phyloP scores from a whole-genome alignment of 2,113 vertebrate species.

The Arenaria interpres region DNA sequence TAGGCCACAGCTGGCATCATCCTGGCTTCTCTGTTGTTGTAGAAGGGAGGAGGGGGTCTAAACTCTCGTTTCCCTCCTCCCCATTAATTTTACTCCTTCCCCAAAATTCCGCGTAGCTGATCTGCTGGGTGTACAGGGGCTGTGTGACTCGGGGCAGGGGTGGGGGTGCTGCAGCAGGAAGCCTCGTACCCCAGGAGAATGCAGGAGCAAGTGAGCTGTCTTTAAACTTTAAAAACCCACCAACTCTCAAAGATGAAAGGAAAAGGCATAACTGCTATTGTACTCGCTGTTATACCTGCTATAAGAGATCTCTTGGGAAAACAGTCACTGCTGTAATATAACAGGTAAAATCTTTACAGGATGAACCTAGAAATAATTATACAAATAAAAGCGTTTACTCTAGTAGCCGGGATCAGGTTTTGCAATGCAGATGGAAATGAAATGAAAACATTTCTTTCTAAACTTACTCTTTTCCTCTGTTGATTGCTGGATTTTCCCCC shows the following conservation, averaged over 20 bases:
- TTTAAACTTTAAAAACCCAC: background rate
- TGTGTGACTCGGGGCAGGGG: background rate
- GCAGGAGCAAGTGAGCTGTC: background rate
- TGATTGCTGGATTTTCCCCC: background rate
- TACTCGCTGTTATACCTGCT: accelerated
- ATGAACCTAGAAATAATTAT: background rate
- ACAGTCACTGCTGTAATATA: background rate
- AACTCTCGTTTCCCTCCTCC: background rate
- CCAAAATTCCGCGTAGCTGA: accelerated
- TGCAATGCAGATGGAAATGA: background rate
- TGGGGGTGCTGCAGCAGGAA: background rate
- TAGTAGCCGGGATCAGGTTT: background rate
- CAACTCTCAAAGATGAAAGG: background rate
- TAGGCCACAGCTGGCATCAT: background rate
- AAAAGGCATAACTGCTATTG: background rate
- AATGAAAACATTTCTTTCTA: background rate
- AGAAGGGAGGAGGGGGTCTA: background rate
- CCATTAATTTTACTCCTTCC: background rate
- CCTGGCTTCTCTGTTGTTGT: background rate
- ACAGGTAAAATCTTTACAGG: background rate
- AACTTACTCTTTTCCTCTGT: background rate
- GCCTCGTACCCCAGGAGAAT: background rate
- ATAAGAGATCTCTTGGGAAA: background rate
- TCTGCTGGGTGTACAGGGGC: background rate
- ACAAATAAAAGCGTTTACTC: background rate